phyloP scores from a whole-genome alignment of 53 echinoderm and acorn worm genomes.

The Arbacia lixula region DNA sequence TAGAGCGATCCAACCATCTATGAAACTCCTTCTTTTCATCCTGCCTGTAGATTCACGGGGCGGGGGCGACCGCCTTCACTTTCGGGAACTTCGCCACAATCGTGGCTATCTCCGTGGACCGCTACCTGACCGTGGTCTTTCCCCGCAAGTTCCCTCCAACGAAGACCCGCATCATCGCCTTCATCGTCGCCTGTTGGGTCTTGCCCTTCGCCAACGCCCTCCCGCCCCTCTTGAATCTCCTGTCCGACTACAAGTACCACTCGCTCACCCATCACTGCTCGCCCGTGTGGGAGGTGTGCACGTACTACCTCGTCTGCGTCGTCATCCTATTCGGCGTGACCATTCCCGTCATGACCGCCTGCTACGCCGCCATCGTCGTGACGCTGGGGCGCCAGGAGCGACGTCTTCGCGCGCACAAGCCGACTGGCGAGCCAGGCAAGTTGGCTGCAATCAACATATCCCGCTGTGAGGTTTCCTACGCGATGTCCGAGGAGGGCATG shows the following conservation, averaged over 20 bases:
- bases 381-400: neutral
- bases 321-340: neutral
- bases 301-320: neutral
- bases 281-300: neutral
- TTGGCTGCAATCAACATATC: too few relatives aligned
- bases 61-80: neutral
- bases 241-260: constrained; percentile 12
- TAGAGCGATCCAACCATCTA: too few relatives aligned
- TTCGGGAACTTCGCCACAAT: constrained; percentile 19
- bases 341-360: neutral
- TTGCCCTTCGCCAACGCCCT: neutral
- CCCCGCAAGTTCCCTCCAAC: neutral
- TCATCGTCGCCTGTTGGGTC: neutral
- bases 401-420: neutral
- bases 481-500: too few relatives aligned
- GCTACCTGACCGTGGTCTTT: neutral
- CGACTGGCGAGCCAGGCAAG: too few relatives aligned
- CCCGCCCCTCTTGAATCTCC: neutral
- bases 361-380: neutral
- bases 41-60: neutral
- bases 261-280: neutral
- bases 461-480: too few relatives aligned
- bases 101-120: neutral
- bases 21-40: neutral
- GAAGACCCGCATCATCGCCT: neutral